Evolutionary conservation across 2,797 vertebrate species (phyloP), one percentile per base, ranked within the genome.

Genomic region (Lepus townsendii): DNA sequence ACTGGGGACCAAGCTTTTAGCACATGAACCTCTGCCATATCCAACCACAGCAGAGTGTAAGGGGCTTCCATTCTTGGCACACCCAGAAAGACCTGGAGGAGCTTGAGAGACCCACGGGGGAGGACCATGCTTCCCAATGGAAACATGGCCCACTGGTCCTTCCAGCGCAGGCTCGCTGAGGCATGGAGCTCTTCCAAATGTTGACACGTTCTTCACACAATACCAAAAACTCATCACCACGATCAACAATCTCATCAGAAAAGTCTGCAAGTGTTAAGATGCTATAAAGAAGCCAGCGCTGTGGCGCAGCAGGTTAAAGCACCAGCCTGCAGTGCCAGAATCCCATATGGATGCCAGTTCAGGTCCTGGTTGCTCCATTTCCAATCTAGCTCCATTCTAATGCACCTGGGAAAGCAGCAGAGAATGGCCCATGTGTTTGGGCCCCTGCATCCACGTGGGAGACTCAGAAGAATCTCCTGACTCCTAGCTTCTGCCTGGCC

Each of bases 151-250:
- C 5, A 1, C 7, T 16, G 13, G 32, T 80, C 47, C 7, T 35
- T 57, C 8, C 3, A 83, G 89, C 16, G 50, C 27, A 14, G n/a
- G 13, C 52, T 84, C 30, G 13, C 32, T n/a, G 24, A 47, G 19
- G 68, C 42, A 10, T 20, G 30, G 1, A 54, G 32, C 54, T 87
- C 32, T 66, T 73, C 38, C 50, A 72, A 77, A 63, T 17, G 32
- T 17, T 52, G 38, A 79, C 62, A 13, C 6, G 50, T 35, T 73
- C 90, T 94, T 94, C 63, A 79, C 69, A 84, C 24, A 84, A n/a
- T 60, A 80, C 82, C n/a, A 47, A 78, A 52, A 91, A 76, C 16
- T 73, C 27, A 66, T 62, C 57, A 57, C 60, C 35, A 2, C 80
- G 63, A 68, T 22, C 50, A 60, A 47, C 73, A 50, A 52, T 63